Evolutionary conservation across 1,140 invertebrate genomes (phyloP).

Genomic region (Drosophila pseudoobscura): DNA sequence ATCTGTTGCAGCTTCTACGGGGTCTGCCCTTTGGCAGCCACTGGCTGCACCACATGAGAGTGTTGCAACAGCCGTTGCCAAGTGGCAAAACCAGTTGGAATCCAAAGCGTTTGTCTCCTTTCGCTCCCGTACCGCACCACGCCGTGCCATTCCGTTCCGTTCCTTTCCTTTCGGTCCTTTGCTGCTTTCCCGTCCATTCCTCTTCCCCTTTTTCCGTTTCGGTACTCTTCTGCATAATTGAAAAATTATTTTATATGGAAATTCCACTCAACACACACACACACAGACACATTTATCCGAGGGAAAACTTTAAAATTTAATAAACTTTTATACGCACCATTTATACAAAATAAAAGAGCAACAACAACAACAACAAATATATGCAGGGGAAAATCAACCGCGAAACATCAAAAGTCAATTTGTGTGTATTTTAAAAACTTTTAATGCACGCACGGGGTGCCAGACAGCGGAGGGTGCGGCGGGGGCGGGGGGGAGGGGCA

Average conservation of each 20-base stretch:
- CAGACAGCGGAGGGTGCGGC: neutral
- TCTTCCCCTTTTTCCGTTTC: too few relatives aligned
- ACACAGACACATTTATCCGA: neutral
- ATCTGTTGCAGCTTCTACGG: neutral
- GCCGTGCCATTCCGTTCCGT: too few relatives aligned
- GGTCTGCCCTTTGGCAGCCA: neutral
- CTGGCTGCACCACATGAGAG: conserved; percentile 8
- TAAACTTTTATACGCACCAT: conserved; percentile 79
- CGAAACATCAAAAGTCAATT: conserved; percentile 80
- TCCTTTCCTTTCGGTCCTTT: too few relatives aligned
- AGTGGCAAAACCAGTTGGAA: conserved; percentile 57
- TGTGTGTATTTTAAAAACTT: conserved; percentile 76
- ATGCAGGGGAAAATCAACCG: conserved; percentile 62
- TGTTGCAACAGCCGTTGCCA: conserved; percentile 53
- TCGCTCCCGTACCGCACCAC: conserved; percentile 16
- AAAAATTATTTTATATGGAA: conserved; percentile 77
- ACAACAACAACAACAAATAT: conserved; percentile 37
- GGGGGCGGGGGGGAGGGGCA: neutral
- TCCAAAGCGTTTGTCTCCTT: conserved; percentile 39
- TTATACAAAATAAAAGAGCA: conserved; percentile 32
- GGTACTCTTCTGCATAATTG: conserved; percentile 57
- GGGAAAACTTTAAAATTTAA: conserved; percentile 70
- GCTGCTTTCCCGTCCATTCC: too few relatives aligned
- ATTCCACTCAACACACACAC: conserved; percentile 28
- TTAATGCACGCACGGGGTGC: conserved; percentile 60